Evolutionary conservation across 1,140 invertebrate species (phyloP).

Genomic region (Eumeta japonica): DNA sequence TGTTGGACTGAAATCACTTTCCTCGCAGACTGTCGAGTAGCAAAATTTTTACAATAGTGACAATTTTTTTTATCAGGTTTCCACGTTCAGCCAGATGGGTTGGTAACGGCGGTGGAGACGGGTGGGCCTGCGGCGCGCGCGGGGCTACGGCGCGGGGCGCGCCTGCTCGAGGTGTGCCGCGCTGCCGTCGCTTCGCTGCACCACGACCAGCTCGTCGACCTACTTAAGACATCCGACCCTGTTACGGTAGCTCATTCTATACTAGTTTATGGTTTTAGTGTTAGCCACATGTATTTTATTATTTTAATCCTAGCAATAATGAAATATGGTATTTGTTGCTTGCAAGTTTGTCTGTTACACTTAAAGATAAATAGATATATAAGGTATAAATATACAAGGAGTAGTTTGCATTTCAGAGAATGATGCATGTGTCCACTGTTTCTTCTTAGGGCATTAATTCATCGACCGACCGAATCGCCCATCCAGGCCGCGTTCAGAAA

Average conservation of each 20-base stretch:
- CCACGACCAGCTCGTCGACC: slow-evolving; percentile 92
- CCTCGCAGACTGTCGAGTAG: too few relatives aligned
- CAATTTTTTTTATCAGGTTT: slow-evolving; percentile 70
- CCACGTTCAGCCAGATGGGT: slow-evolving; percentile 92
- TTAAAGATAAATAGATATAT: too few relatives aligned
- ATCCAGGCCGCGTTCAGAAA: too few relatives aligned
- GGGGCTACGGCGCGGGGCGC: slow-evolving; percentile 84
- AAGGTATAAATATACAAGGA: too few relatives aligned
- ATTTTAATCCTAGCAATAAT: background rate
- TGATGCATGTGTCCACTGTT: too few relatives aligned
- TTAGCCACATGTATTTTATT: background rate
- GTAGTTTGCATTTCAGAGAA: too few relatives aligned
- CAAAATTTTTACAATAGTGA: background rate
- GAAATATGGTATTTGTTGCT: too few relatives aligned
- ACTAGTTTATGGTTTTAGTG: background rate
- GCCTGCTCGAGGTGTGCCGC: slow-evolving; percentile 92
- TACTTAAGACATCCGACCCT: slow-evolving; percentile 85
- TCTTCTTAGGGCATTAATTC: too few relatives aligned
- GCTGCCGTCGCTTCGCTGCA: slow-evolving; percentile 84
- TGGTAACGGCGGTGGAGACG: slow-evolving; percentile 90
- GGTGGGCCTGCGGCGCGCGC: slow-evolving; percentile 85
- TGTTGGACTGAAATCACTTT: too few relatives aligned
- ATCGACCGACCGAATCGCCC: too few relatives aligned
- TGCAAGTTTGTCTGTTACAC: too few relatives aligned
- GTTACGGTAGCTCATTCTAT: slow-evolving; percentile 27